A percentile compares a stretch with the other conserved stretches of the same genome.
Evolutionary conservation across 2,113 vertebrate genomes (phyloP).

Genomic region (Ochotona princeps): DNA sequence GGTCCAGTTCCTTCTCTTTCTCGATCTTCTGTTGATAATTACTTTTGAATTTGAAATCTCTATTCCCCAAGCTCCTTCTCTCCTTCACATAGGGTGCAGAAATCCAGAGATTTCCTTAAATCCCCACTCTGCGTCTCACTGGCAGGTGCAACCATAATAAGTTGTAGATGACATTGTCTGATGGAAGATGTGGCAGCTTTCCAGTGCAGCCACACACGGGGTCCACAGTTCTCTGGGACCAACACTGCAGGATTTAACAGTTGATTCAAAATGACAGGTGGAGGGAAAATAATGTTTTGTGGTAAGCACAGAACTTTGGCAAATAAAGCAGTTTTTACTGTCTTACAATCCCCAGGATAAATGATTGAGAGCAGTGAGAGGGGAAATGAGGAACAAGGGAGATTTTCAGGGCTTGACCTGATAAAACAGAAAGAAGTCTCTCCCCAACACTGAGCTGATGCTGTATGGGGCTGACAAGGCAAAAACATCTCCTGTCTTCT

Average conservation of each 20-base stretch:
- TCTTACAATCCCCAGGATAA: neutral
- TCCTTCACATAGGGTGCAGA: neutral
- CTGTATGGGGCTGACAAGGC: neutral
- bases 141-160: neutral
- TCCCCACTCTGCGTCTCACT: no score
- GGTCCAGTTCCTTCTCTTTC: neutral
- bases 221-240: neutral
- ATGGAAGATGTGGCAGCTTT: neutral
- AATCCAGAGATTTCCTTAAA: neutral
- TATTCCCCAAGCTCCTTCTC: neutral
- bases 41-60: conserved; percentile 21
- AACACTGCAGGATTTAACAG: neutral
- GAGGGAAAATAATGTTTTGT: neutral
- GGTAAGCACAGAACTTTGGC: neutral
- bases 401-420: neutral
- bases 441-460: neutral
- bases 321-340: neutral
- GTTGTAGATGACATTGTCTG: neutral
- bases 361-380: neutral
- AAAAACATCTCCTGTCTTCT: neutral
- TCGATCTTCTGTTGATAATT: neutral
- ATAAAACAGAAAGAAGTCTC: neutral
- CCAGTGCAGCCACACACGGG: neutral
- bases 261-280: neutral
- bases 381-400: neutral